Evolutionary conservation across 2,888 invertebrate species (phyloP), one percentile per base, ranked within the genome.

Genomic region (Plemyria rubiginata): DNA sequence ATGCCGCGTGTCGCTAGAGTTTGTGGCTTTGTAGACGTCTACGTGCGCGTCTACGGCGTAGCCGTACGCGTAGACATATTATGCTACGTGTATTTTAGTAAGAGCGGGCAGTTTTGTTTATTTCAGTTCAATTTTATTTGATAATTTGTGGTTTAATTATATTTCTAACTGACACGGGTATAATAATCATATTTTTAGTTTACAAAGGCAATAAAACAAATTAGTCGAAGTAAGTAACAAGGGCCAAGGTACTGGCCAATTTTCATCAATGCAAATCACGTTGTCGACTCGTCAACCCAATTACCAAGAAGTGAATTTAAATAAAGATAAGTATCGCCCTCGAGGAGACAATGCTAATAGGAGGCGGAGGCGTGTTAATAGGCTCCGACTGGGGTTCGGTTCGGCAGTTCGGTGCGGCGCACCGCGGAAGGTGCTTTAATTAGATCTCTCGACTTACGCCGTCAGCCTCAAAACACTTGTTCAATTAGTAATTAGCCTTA

Each of bases 251-350:
- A 81, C 87, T 82, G 86, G 86, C 87, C 89, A 89, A 91, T 90
- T 90, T 88, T 87, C 91, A 92, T 92, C 90, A 92, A 92, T 92
- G 92, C 92, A 92, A 92, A 92, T 92, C 92, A 92, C 92, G 92
- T 92, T 91, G 92, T 90, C 91, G 90, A 92, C 91, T 92, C 91
- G 92, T 92, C 92, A 92, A 92, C 91, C 91, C 92, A 92, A 92
- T 92, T 92, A 92, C 91, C 87, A 92, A 91, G 92, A 92, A 92
- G 92, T 92, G 92, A 92, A 92, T 92, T 92, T 92, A 92, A 92
- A 92, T 92, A 92, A 92, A 92, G 92, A 92, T 92, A 92, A 92
- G 92, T 92, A 92, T 92, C 92, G 90, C 91, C 88, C 91, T 90
- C 87, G 85, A 89, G 88, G 87, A 92, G 92, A 92, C 92, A 92